Evolutionary conservation across 2,113 vertebrate species (phyloP), one percentile per base, ranked within the genome.

Genomic region (Daboia siamensis): DNA sequence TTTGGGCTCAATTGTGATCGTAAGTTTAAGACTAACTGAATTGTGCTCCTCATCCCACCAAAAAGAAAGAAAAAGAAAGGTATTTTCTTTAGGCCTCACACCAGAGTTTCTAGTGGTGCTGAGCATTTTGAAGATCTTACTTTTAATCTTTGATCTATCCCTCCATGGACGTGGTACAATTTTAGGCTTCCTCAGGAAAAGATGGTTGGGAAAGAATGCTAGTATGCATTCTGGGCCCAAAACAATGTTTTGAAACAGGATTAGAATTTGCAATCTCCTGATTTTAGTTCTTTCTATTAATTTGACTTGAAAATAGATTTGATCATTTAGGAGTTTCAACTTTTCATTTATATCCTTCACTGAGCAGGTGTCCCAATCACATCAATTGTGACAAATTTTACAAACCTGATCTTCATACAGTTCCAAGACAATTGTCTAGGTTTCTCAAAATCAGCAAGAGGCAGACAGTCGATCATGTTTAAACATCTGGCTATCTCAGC

Each of bases 291-390:
- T 57, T 39, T 84, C 21, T 11, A 33, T 86, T 85, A 80, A 92
- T 59, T 89, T 57, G 26, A 24, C 29, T 85, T 33, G 52, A 24
- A 56, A 57, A 52, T 12, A 54, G 44, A 52, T 24, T 44, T 84
- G 39, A n/a, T 44, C 87, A 96, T 96, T 91, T 86, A 96, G 93
- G 88, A 90, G 90, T 91, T 57, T 33, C 13, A 52, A 23, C 48
- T 52, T 74, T 86, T 94, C 89, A 64, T 69, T 90, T 93, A 86
- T 93, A 55, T 94, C 44, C 74, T 87, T 55, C 90, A 94, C 64
- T 56, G 44, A 59, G 87, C 69, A 91, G 86, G 93, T 86, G 94
- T 88, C 23, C 29, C 48, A 86, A 26, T 89, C 84, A 55, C 33
- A 59, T 80, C 24, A 2, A 39, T 23, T 57, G 11, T 48, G 69